Evolutionary conservation across 2,888 invertebrate species (phyloP), one percentile per base, ranked within the genome.

Genomic region (Glyphotaelius pellucidus): DNA sequence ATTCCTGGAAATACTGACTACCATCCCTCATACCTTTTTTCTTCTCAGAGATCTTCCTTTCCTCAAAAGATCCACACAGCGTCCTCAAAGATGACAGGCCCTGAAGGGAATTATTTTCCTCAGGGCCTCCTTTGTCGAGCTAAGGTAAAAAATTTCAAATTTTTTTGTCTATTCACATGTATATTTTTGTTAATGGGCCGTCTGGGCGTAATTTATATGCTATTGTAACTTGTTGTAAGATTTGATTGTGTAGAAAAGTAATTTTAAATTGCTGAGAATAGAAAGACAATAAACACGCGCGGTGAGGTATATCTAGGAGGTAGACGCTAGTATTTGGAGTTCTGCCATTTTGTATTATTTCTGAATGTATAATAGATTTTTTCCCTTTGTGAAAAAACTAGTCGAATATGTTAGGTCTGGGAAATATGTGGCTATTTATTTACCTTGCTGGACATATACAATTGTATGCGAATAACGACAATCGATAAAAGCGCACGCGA

Each of bases 251-350:
- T 15, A 5, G 81, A 83, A 83, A 31, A 83, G 25, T 35, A 35
- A 32, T 83, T 38, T 32, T 35, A 25, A 83, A 83, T 38, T 83
- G 83, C 11, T 38, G 83, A 35, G 35, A 83, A 19, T 83, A 25
- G 35, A 38, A 81, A 81, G 81, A 32, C 81, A 32, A 81, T 81
- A 81, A 81, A 31, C 81, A 31, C 81, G 31, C 81, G 81, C 81
- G 81, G 32, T 80, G n/a, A 30, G 30, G 80, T 80, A n/a, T n/a
- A n/a, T n/a, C n/a, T n/a, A n/a, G 52, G 7, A 9, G 19, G 9
- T 42, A 67, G 52, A 47, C 47, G 47, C 0, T 2, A 15, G 47
- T 67, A 67, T 67, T 67, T 67, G 67, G 67, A 67, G 19, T 1
- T 83, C 81, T 35, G 81, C 32, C 31, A 83, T 83, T 83, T 35